Evolutionary conservation across 2,888 invertebrate genomes (phyloP).

Genomic region (Eupithecia inturbata): DNA sequence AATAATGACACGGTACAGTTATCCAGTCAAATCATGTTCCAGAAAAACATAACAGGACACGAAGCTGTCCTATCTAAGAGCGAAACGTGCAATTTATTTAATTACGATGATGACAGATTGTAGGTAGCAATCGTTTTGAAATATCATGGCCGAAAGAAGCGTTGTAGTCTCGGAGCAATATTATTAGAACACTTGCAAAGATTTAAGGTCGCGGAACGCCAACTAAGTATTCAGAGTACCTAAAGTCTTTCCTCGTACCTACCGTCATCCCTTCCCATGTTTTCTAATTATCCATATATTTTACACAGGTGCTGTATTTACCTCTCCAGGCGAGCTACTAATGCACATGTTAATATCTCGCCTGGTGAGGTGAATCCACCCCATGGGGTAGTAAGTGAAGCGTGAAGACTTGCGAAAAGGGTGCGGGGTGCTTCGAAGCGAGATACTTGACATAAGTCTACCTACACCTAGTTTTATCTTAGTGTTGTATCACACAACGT

Average conservation of each 20-base stretch:
- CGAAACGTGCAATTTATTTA: slow-evolving; percentile 9
- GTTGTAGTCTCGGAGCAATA: neutral
- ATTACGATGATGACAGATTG: neutral
- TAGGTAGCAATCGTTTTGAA: neutral
- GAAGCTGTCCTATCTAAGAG: neutral
- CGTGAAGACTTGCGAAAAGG: slow-evolving; percentile 47
- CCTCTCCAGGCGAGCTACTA: slow-evolving; percentile 42
- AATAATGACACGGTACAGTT: slow-evolving; percentile 38
- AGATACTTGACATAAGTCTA: neutral
- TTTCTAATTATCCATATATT: slow-evolving; percentile 30
- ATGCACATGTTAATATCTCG: too few relatives aligned
- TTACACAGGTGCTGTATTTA: slow-evolving; percentile 34
- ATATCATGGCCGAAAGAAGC: neutral
- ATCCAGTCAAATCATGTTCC: slow-evolving; percentile 18
- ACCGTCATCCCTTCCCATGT: neutral
- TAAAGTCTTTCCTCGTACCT: neutral
- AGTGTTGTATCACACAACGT: neutral
- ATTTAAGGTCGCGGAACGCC: neutral
- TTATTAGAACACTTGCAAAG: neutral
- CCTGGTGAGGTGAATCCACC: too few relatives aligned
- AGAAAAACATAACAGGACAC: slow-evolving; percentile 6
- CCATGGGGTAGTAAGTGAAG: slow-evolving; percentile 53
- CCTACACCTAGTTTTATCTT: neutral
- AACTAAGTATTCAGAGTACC: neutral
- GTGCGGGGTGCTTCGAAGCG: slow-evolving; percentile 14